Percentiles rank a stretch among this genome's conserved stretches.
These are phyloP conservation scores for Lordiphosa stackelbergi DNA, from an alignment of 1,140 invertebrate genomes.

Conservation along the genomic window DNA sequence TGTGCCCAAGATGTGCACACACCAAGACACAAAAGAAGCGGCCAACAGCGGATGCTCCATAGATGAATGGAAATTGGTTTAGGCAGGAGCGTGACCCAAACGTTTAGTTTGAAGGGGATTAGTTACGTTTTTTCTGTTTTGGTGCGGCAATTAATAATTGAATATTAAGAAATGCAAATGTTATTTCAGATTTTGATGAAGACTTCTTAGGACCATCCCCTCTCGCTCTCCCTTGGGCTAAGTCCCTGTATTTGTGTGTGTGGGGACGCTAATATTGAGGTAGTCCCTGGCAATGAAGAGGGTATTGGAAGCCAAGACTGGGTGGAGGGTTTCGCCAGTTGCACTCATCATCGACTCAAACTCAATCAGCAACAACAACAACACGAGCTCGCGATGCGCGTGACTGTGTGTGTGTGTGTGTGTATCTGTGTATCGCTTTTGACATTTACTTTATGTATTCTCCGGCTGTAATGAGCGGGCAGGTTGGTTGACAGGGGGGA, in stretches of 20 bases:
- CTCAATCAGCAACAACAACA: constrained; percentile 57
- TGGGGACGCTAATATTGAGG: constrained; percentile 64
- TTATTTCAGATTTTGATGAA: too few relatives aligned
- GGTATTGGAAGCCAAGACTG: constrained; percentile 2
- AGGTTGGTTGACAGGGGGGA: constrained; percentile 3
- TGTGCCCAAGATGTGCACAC: constrained; percentile 46
- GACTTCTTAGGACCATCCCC: too few relatives aligned
- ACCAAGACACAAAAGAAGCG: constrained; percentile 62
- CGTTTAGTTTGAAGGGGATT: background rate
- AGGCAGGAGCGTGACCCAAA: constrained; percentile 4
- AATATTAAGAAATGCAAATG: too few relatives aligned
- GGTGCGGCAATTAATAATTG: too few relatives aligned
- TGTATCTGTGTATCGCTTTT: constrained; percentile 61
- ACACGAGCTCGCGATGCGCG: constrained; percentile 29
- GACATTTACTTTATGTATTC: constrained; percentile 74
- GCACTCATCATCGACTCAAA: constrained; percentile 71
- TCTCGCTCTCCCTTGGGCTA: background rate
- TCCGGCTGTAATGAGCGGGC: constrained; percentile 58
- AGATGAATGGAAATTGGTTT: background rate
- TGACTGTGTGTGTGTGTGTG: constrained; percentile 18
- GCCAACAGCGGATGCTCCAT: constrained; percentile 33
- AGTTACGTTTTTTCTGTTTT: too few relatives aligned
- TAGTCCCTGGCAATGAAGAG: constrained; percentile 42
- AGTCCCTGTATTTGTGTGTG: background rate
- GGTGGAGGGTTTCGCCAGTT: constrained; percentile 35